A percentile compares a stretch with the other conserved stretches of the same genome.
Evolutionary conservation across 2,888 invertebrate species (phyloP).

Genomic region (Zelleria hepariella): DNA sequence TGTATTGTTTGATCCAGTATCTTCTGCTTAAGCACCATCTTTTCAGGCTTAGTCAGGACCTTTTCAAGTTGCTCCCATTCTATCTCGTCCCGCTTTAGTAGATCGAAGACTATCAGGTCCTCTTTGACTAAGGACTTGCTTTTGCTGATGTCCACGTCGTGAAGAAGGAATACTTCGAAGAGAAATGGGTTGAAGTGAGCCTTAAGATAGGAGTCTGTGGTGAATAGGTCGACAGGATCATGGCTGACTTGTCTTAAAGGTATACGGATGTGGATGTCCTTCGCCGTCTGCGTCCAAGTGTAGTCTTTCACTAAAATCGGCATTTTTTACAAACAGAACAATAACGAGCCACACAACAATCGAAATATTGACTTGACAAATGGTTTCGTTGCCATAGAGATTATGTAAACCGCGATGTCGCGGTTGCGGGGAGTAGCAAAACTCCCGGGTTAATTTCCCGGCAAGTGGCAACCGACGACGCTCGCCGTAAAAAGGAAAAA

Average conservation of each 20-base stretch:
- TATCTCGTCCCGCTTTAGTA: conserved; percentile 71
- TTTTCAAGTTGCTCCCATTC: conserved; percentile 74
- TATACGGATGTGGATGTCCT: conserved; percentile 74
- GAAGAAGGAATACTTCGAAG: conserved; percentile 80
- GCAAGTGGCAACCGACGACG: too few species aligned
- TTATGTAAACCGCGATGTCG: background rate
- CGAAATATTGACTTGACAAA: background rate
- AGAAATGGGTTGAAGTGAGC: conserved; percentile 80
- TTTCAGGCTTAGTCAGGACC: conserved; percentile 69
- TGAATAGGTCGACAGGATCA: conserved; percentile 79
- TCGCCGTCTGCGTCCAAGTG: conserved; percentile 80
- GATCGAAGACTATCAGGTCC: conserved; percentile 75
- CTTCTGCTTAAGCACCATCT: conserved; percentile 67
- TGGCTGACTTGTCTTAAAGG: conserved; percentile 75
- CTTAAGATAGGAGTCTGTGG: conserved; percentile 79
- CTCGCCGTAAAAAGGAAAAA: too few species aligned
- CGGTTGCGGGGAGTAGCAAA: background rate
- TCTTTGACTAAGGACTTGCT: conserved; percentile 77
- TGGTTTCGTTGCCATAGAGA: background rate
- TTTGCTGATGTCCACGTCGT: conserved; percentile 71
- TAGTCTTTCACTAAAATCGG: conserved; percentile 82
- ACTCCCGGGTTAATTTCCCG: background rate
- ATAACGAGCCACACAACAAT: background rate
- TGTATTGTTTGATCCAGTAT: conserved; percentile 71
- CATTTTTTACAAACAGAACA: conserved; percentile 53